Evolutionary conservation across 1,140 invertebrate species (phyloP).

Genomic region (Phymorhynchus buccinoides): DNA sequence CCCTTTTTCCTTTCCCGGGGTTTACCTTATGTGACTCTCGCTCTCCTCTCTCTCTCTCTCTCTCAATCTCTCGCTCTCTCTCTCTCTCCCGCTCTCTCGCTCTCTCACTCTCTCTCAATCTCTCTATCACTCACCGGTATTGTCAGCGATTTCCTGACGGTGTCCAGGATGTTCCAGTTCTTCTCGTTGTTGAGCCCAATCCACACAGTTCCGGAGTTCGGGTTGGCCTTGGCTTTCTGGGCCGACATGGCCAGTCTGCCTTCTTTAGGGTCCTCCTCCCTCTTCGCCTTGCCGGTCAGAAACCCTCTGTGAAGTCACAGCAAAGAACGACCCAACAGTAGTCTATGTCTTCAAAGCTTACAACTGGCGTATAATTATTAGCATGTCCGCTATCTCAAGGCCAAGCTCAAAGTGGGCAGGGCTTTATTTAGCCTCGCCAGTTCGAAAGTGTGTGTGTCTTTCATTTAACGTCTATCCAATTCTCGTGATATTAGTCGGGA

Average conservation of each 20-base stretch:
- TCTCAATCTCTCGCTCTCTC: no score
- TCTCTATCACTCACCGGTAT: background rate
- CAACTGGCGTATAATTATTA: background rate
- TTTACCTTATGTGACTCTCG: no score
- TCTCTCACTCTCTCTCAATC: no score
- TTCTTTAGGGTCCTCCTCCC: slow-evolving; percentile 20
- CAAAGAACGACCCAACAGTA: background rate
- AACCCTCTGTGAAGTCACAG: slow-evolving; percentile 34
- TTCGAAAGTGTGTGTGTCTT: no score
- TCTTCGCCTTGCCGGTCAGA: slow-evolving; percentile 41
- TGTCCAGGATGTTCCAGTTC: slow-evolving; percentile 39
- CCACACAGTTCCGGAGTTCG: background rate
- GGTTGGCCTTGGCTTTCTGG: background rate
- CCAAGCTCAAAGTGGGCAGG: background rate
- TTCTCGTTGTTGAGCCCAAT: background rate
- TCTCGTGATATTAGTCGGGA: no score
- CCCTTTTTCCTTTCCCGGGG: no score
- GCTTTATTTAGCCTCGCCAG: no score
- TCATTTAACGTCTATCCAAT: no score
- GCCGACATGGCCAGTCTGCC: slow-evolving; percentile 37
- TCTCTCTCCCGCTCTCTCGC: no score
- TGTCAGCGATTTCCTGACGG: background rate
- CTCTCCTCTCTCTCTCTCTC: no score
- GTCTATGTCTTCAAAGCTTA: background rate
- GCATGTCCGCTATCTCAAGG: background rate